These are phyloP conservation scores for Lamproptera curius DNA, from an alignment of 2,888 invertebrate species.

Conservation along the genomic window DNA sequence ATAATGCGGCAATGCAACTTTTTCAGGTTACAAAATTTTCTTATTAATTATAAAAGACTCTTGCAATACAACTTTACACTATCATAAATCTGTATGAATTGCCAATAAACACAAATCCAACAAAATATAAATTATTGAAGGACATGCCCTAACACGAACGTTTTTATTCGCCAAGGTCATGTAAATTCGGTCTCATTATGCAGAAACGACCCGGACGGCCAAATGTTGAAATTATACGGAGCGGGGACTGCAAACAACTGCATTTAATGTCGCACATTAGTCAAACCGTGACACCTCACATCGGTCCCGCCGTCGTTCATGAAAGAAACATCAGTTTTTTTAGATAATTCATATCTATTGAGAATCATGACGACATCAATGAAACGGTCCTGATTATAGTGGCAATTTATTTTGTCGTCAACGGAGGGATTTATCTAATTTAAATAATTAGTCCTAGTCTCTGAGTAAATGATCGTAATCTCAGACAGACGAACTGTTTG, in stretches of 20 bases:
- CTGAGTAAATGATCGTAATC: no score
- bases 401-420: no score
- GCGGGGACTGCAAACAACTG: slow-evolving; percentile 59
- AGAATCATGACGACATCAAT: slow-evolving; percentile 64
- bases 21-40: no score
- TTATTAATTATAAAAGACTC: no score
- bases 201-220: slow-evolving; percentile 50
- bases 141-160: slow-evolving; percentile 14
- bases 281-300: slow-evolving; percentile 40
- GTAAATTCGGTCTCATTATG: slow-evolving; percentile 38
- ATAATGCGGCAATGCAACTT: no score
- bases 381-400: slow-evolving; percentile 33
- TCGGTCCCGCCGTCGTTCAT: slow-evolving; percentile 50
- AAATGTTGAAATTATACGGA: slow-evolving; percentile 61
- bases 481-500: no score
- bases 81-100: no score
- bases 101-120: no score
- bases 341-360: slow-evolving; percentile 36
- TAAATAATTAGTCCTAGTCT: neutral
- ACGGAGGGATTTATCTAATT: no score
- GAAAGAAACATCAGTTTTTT: slow-evolving; percentile 50
- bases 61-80: no score
- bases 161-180: slow-evolving; percentile 39
- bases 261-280: slow-evolving; percentile 53
- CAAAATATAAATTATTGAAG: no score